Evolutionary conservation across 2,113 vertebrate species (phyloP), one percentile per base, ranked within the genome.

Genomic region (Suricata suricatta): DNA sequence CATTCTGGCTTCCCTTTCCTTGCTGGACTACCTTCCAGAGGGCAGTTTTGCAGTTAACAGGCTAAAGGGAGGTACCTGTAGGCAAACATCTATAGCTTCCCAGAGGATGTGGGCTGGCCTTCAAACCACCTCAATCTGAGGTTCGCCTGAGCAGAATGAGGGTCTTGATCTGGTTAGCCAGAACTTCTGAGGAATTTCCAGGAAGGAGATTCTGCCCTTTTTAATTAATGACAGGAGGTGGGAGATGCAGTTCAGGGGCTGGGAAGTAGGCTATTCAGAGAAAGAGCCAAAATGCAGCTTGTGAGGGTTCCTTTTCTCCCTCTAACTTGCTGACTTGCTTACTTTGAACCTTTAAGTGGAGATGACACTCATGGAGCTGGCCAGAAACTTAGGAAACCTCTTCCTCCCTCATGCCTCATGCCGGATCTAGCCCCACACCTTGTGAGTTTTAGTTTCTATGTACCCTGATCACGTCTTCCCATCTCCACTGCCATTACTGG

Each of bases 331-430:
- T 88, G n/a, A 19, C 29, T 93, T 57, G 4, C 15, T 76, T 52
- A 12, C 41, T 90, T 52, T 64, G 74, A 77, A 64, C 74, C 35
- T 90, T 38, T 76, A 80, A 38, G 29, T 93, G 33, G 77, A 77
- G 47, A 44, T 0, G 41, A 10, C 33, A 7, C 27, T 47, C 21
- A 81, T 60, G 35, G 72, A 27, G 4, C 3, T n/a, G 29, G 15
- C 17, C 41, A n/a, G 66, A 77, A 86, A 82, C 50, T 31, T 9
- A 17, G 33, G 27, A 54, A 72, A 91, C 2, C 25, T 76, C 10
- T 12, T 63, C 66, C 3, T n/a, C 25, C 2, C 38, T n/a, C 5
- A 0, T 4, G 11, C 19, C 7, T 11, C 4, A 52, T 14, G 1
- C 15, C 72, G 27, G 8, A 77, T 60, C 41, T 79, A 57, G 17